These are phyloP conservation scores for Buathra laborator DNA, from an alignment of 2,888 invertebrate genomes.

Conservation along the genomic window DNA sequence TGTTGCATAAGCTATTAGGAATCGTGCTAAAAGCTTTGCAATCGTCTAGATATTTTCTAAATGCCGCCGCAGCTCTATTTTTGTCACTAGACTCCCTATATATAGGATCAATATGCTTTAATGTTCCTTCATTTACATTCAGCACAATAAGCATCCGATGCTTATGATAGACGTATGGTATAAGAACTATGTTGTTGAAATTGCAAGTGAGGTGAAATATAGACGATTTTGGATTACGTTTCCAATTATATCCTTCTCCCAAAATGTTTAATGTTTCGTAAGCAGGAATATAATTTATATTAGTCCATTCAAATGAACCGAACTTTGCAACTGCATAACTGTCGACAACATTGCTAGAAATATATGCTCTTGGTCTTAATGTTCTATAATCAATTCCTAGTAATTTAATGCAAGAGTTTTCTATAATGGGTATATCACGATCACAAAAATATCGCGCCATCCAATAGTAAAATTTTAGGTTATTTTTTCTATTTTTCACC, in stretches of 20 bases:
- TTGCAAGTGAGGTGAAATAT: neutral
- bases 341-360: slow-evolving; percentile 1
- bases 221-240: neutral
- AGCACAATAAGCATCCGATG: slow-evolving; percentile 37
- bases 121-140: slow-evolving; percentile 8
- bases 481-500: neutral
- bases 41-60: neutral
- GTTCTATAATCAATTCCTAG: slow-evolving; percentile 4
- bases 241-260: neutral
- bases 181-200: neutral
- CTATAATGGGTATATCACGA: neutral
- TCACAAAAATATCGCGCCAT: neutral
- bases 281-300: slow-evolving; percentile 15
- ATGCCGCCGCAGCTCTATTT: neutral
- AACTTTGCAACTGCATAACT: neutral
- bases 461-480: neutral
- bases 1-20: slow-evolving; percentile 18
- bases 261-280: neutral
- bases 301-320: slow-evolving; percentile 13
- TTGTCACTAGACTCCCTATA: neutral
- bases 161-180: neutral
- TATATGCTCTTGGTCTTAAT: slow-evolving; percentile 15
- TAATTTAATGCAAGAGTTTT: neutral
- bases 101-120: slow-evolving; percentile 15
- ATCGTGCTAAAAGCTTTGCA: neutral